These are phyloP conservation scores for Ischnura elegans DNA, from an alignment of 2,888 invertebrate genomes.

Conservation along the genomic window DNA sequence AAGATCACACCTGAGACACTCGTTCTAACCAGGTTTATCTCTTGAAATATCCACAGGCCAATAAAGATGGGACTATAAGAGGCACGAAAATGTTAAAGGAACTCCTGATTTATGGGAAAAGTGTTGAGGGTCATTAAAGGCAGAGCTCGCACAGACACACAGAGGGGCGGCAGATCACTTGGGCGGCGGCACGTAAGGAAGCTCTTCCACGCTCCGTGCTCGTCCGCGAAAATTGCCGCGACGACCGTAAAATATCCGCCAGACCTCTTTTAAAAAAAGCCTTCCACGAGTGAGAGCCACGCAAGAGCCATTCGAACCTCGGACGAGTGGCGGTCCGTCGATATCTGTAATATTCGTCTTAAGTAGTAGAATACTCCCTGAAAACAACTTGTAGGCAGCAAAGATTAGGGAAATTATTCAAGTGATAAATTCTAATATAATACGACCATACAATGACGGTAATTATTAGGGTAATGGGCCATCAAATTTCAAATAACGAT, in stretches of 20 bases:
- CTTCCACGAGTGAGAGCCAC: background rate
- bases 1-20: background rate
- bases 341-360: no score
- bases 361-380: no score
- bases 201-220: background rate
- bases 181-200: slow-evolving; percentile 1
- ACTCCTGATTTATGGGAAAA: slow-evolving; percentile 2
- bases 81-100: background rate
- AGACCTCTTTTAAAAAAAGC: background rate
- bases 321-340: background rate
- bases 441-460: no score
- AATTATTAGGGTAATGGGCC: no score
- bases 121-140: background rate
- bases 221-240: background rate
- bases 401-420: no score
- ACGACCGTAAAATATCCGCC: background rate
- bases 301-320: background rate
- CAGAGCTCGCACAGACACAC: slow-evolving; percentile 8
- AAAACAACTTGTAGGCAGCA: no score
- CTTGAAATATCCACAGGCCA: background rate
- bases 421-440: no score
- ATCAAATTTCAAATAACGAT: no score
- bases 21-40: background rate
- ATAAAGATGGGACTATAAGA: background rate
- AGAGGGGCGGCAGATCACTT: no score